A percentile compares a stretch with the other conserved stretches of the same genome.
Conservation (phyloP, 2,797 vertebrate genomes). For the Danio kyathit region DNA sequence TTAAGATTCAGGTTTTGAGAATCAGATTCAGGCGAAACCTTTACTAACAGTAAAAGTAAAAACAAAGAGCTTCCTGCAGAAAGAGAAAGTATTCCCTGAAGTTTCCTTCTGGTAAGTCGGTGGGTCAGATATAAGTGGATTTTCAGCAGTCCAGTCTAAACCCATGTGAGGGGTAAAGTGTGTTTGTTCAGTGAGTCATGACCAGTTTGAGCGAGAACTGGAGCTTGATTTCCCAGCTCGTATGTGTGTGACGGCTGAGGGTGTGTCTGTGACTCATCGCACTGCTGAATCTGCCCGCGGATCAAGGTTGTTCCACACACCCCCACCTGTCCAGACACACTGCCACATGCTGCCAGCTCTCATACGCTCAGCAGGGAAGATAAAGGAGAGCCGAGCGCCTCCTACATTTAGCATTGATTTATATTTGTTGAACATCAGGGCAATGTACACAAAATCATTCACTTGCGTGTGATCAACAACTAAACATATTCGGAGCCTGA, state of each 20-base stretch:
- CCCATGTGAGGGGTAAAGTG: not conserved
- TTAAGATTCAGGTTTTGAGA: not conserved
- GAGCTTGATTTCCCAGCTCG: slow-evolving; percentile 21
- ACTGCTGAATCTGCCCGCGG: slow-evolving; percentile 42
- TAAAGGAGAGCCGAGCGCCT: not conserved
- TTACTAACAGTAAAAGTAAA: not conserved
- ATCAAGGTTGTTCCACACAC: slow-evolving; percentile 48
- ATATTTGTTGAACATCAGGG: slow-evolving; percentile 14
- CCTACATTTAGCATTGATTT: slow-evolving; percentile 6
- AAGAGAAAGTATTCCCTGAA: not conserved
- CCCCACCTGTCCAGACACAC: slow-evolving; percentile 45
- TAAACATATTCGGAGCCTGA: not conserved
- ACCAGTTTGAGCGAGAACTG: slow-evolving; percentile 21
- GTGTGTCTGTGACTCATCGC: slow-evolving; percentile 53
- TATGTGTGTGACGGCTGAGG: slow-evolving; percentile 31
- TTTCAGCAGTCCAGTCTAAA: not conserved
- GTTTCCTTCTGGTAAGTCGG: slow-evolving; percentile 12
- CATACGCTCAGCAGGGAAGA: not conserved
- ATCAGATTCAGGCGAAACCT: not conserved
- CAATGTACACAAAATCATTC: not conserved
- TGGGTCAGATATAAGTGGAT: not conserved
- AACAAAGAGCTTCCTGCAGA: not conserved
- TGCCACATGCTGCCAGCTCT: slow-evolving; percentile 35
- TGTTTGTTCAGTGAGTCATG: slow-evolving; percentile 28
- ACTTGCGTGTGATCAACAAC: not conserved